Conservation (phyloP, 1,140 invertebrate species). For the Xylocopa sonorina region DNA sequence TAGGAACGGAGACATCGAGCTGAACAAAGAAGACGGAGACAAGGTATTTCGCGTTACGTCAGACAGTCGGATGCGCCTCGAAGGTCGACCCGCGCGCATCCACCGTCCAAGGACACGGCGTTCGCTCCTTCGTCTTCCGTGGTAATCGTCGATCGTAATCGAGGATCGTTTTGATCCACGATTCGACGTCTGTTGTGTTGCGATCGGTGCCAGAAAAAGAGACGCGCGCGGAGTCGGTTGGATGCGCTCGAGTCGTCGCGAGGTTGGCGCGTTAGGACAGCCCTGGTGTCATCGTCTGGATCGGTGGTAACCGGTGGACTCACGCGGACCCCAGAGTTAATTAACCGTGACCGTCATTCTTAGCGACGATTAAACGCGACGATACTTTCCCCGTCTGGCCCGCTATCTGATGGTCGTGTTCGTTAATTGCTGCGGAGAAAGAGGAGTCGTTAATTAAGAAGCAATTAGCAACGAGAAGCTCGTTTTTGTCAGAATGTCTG, state of each 20-base stretch:
- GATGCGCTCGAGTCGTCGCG: slow-evolving; percentile 11
- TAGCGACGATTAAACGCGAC: neutral
- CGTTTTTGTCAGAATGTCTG: no score
- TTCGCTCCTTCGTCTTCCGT: neutral
- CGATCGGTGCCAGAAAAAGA: no score
- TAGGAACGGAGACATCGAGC: no score
- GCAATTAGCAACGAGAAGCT: no score
- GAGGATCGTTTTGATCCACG: no score
- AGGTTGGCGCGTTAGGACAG: slow-evolving; percentile 19
- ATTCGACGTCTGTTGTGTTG: no score
- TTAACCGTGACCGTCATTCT: neutral
- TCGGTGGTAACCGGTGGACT: neutral
- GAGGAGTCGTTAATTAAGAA: neutral
- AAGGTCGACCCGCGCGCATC: slow-evolving; percentile 2
- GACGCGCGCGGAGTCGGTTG: neutral
- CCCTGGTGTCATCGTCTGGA: slow-evolving; percentile 9
- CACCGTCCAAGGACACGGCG: neutral
- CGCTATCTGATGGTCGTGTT: no score
- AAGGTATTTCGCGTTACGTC: slow-evolving; percentile 1
- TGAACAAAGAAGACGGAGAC: neutral
- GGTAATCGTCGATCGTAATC: neutral
- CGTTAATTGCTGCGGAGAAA: no score
- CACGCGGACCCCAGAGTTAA: neutral
- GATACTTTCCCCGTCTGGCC: neutral
- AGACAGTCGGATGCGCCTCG: neutral